Conservation (phyloP, 2,888 invertebrate species). For the Eupithecia pulchellata region DNA sequence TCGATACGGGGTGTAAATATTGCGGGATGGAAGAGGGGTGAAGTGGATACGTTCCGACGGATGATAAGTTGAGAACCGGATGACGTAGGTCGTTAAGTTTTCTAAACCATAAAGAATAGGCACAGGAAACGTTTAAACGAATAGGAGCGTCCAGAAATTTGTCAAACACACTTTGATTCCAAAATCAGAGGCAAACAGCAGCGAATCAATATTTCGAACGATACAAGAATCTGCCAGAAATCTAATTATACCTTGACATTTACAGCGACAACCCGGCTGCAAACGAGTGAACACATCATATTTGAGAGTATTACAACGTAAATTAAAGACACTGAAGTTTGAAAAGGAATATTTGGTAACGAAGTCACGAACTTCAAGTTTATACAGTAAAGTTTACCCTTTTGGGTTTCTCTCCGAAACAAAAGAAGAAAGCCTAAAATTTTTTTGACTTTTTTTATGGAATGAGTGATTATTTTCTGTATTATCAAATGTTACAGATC, state of each 20-base stretch:
- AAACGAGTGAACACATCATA: background rate
- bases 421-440: background rate
- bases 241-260: constrained; percentile 26
- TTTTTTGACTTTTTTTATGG: background rate
- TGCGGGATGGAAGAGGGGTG: constrained; percentile 17
- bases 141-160: background rate
- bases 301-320: background rate
- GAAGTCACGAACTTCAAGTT: background rate
- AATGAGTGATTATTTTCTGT: background rate
- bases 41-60: constrained; percentile 19
- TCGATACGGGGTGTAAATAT: constrained; percentile 38
- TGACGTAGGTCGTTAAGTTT: background rate
- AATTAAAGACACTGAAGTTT: background rate
- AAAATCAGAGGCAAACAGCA: background rate
- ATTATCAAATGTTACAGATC: background rate
- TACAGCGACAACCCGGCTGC: constrained; percentile 16
- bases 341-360: background rate
- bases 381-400: too few relatives aligned
- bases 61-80: constrained; percentile 11
- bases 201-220: constrained; percentile 13
- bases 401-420: background rate
- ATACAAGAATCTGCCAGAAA: constrained; percentile 14
- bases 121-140: background rate
- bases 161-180: background rate
- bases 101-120: background rate